Conservation (phyloP, 1,140 invertebrate genomes). For the Orchestia grillus region DNA sequence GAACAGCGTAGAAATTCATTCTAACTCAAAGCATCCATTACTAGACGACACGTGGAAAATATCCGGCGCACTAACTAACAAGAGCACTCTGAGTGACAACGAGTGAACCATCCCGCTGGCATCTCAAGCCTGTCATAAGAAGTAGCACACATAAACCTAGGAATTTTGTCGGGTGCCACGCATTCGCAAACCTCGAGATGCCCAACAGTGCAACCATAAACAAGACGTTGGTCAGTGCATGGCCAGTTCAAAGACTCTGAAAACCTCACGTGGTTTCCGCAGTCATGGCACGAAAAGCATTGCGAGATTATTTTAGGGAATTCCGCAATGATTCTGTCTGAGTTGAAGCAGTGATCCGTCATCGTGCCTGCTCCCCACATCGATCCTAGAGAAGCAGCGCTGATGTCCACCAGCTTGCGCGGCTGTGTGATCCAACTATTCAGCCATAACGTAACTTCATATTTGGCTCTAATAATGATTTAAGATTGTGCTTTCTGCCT, state of each 20-base stretch:
- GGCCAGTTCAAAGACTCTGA: neutral
- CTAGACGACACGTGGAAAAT: neutral
- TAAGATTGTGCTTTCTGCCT: no score
- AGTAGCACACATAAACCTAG: neutral
- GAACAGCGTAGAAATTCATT: neutral
- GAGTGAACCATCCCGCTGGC: neutral
- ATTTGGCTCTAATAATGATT: no score
- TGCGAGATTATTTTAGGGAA: neutral
- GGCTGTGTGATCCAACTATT: no score
- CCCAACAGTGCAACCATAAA: neutral
- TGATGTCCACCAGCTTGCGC: no score
- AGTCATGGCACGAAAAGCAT: neutral
- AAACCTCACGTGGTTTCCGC: neutral
- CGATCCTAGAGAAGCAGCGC: no score
- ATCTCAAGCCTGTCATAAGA: neutral
- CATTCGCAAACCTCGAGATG: neutral
- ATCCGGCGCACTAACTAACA: neutral
- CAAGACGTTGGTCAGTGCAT: neutral
- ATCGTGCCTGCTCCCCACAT: no score
- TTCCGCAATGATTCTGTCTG: no score
- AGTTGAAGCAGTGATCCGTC: no score
- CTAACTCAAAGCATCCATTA: neutral
- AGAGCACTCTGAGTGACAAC: neutral
- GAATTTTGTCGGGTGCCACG: neutral
- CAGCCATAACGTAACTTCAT: no score